phyloP scores from a whole-genome alignment of 2,888 invertebrate genomes.

The Cheilosia grossa region DNA sequence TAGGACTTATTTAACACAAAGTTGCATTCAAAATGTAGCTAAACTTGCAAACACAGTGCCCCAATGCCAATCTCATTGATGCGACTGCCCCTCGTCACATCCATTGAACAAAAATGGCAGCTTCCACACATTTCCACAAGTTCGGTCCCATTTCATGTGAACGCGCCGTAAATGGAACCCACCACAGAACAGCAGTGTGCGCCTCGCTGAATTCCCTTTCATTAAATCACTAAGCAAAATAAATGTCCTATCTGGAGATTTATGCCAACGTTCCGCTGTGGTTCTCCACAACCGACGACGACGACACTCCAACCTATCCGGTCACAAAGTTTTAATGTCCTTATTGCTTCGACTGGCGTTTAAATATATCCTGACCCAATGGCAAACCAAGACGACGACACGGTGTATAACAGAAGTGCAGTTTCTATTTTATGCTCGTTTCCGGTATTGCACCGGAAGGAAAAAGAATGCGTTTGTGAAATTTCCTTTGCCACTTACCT shows the following conservation, averaged over 20 bases:
- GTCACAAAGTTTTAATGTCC: constrained; percentile 16
- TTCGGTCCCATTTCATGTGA: no score
- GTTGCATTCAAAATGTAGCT: no score
- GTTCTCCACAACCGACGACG: background rate
- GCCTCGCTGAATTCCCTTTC: background rate
- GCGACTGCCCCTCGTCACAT: no score
- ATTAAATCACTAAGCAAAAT: constrained; percentile 23
- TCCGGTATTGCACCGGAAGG: constrained; percentile 12
- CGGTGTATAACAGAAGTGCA: constrained; percentile 1
- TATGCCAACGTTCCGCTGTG: constrained; percentile 1
- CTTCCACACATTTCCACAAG: no score
- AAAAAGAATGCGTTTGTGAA: constrained; percentile 28
- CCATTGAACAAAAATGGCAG: no score
- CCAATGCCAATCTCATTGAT: no score
- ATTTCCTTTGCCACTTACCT: constrained; percentile 21
- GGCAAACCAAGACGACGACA: background rate
- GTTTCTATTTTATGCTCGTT: constrained; percentile 4
- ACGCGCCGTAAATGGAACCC: background rate
- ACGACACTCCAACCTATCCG: constrained; percentile 1
- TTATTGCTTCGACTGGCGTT: background rate
- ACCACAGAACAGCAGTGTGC: background rate
- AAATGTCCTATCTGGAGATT: constrained; percentile 20
- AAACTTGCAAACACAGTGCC: no score
- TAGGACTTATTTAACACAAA: no score
- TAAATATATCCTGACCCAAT: background rate